Evolutionary conservation across 2,888 invertebrate genomes (phyloP).

Genomic region (Ophion slaviceki): DNA sequence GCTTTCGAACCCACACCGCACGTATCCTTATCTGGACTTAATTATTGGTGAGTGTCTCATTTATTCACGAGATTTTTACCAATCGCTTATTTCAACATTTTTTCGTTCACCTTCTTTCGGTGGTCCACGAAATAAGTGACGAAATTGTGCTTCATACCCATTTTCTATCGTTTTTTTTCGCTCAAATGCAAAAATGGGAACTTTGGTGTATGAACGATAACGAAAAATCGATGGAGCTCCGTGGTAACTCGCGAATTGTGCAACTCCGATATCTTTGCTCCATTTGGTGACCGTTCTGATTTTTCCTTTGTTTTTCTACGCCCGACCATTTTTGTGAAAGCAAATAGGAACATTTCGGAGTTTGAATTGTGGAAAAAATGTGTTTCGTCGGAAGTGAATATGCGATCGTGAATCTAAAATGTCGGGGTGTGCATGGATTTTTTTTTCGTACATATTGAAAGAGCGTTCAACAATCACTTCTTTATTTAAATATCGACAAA

Average conservation of each 20-base stretch:
- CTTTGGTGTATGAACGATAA: slow-evolving; percentile 38
- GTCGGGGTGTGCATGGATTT: slow-evolving; percentile 10
- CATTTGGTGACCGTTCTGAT: slow-evolving; percentile 31
- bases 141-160: background rate
- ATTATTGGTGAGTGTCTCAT: slow-evolving; percentile 82
- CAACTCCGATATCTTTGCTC: slow-evolving; percentile 27
- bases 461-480: background rate
- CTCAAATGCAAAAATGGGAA: slow-evolving; percentile 14
- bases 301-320: background rate
- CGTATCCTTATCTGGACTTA: slow-evolving; percentile 81
- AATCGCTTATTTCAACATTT: background rate
- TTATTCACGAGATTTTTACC: slow-evolving; percentile 65
- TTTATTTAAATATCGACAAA: background rate
- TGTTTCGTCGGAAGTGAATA: slow-evolving; percentile 35
- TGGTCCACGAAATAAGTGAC: background rate
- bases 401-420: background rate
- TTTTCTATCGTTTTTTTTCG: slow-evolving; percentile 10
- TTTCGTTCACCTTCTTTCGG: slow-evolving; percentile 11
- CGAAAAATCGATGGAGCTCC: slow-evolving; percentile 63
- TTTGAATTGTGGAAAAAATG: slow-evolving; percentile 23
- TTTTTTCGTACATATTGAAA: background rate
- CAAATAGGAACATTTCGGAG: background rate
- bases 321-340: slow-evolving; percentile 33
- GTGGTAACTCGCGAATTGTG: slow-evolving; percentile 56
- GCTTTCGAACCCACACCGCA: slow-evolving; percentile 81